Percentiles rank a stretch among this genome's conserved stretches.
These are phyloP conservation scores for Eristalinus aeneus DNA, from an alignment of 2,888 invertebrate species.

Conservation along the genomic window DNA sequence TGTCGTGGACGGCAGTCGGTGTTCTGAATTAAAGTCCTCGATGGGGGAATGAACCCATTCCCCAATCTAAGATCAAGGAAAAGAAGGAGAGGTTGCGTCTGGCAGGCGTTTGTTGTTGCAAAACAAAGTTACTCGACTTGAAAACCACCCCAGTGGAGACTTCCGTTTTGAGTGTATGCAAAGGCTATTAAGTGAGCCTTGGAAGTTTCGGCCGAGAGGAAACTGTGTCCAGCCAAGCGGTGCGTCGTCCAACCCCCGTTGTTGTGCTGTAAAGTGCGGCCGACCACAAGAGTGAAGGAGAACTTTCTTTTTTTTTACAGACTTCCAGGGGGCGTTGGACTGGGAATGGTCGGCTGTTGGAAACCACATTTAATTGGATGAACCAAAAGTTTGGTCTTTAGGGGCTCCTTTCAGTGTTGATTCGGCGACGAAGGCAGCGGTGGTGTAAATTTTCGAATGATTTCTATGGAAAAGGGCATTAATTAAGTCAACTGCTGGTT, in stretches of 20 bases:
- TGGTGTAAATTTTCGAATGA: conserved; percentile 27
- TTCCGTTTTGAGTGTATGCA: conserved; percentile 33
- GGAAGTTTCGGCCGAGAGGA: conserved; percentile 25
- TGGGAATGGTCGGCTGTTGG: conserved; percentile 20
- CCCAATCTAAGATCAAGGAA: not conserved
- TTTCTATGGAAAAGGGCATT: conserved; percentile 28
- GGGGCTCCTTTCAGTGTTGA: conserved; percentile 2
- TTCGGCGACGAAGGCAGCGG: not conserved
- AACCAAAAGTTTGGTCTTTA: conserved; percentile 43
- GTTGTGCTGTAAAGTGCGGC: conserved; percentile 30
- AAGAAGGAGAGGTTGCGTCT: conserved; percentile 13
- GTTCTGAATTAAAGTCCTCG: no score
- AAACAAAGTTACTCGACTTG: conserved; percentile 62
- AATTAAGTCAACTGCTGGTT: conserved; percentile 25
- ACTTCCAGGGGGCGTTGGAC: conserved; percentile 11
- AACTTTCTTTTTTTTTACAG: conserved; percentile 56
- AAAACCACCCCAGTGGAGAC: conserved; percentile 32
- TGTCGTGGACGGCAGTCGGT: conserved; percentile 11
- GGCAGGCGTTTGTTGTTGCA: conserved; percentile 1
- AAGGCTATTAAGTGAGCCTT: conserved; percentile 50
- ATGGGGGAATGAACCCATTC: not conserved
- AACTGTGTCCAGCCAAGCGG: conserved; percentile 56
- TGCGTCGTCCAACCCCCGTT: conserved; percentile 29
- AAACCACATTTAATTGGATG: conserved; percentile 66
- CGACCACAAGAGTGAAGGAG: conserved; percentile 45